Evolutionary conservation across 1,140 invertebrate genomes (phyloP), one percentile per base, ranked within the genome.

Genomic region (Scylla paramamosain): DNA sequence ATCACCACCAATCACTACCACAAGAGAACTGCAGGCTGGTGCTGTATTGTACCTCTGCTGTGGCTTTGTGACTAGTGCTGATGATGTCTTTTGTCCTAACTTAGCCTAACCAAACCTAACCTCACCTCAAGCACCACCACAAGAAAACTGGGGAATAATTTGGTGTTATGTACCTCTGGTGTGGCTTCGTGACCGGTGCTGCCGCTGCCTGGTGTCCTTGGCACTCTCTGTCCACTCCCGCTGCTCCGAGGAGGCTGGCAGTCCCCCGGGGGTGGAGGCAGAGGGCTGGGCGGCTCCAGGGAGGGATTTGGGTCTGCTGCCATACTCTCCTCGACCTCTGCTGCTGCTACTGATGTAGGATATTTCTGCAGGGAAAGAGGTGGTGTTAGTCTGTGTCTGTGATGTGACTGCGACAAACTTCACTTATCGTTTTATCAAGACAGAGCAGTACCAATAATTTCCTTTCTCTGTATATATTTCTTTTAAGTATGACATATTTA

Each of bases 341-440:
- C 86, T 95, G 67, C 94, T 95, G 82, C 91, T 95, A 39, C 94
- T 95, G 52, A 95, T 95, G 45, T 95, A 95, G 14, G 94, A 77
- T 29, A 95, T 91, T 45, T 92, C 94, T 95, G 94, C 10, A 25
- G 32, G 87, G 67, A 45, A n/a, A 39, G 12, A 59, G 90, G 12
- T 91, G 20, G n/a, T n/a, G 25, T 20, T 77, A 20, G 16, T 59
- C 16, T 14, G 52, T 59, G 2, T 2, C 10, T 59, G 52, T 59
- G 10, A 20, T 12, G 52, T 59, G 52, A 20, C 52, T 20, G 0
- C 0, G 2, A 59, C 52, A 4, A 14, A 59, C 52, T 59, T 14
- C 52, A 59, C 52, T 59, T 59, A 20, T 6, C 6, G 39, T 39
- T 39, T 39, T 6, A 39, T 39, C 1, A 2, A 39, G 39, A 6